A percentile compares a stretch with the other conserved stretches of the same genome.
phyloP scores from a whole-genome alignment of 2,888 invertebrate species.

The Phyllotreta cruciferae region DNA sequence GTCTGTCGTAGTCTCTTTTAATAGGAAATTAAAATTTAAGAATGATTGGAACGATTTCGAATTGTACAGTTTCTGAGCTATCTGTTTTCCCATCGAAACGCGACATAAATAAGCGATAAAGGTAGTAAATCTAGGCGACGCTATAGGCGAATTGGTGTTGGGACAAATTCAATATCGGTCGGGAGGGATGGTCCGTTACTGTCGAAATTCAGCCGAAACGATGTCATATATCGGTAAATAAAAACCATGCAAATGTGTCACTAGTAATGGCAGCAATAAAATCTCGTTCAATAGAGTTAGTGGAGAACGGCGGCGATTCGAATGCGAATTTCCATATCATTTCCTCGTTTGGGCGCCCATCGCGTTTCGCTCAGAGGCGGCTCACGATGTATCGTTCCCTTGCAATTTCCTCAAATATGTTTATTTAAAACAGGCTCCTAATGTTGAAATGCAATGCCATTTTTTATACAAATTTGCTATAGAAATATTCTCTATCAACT shows the following conservation, averaged over 20 bases:
- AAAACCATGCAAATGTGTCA: slow-evolving; percentile 44
- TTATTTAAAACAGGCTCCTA: slow-evolving; percentile 5
- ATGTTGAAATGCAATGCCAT: no score
- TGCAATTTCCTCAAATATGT: not conserved
- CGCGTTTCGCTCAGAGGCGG: not conserved
- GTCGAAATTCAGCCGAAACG: slow-evolving; percentile 28
- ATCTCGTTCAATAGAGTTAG: slow-evolving; percentile 48
- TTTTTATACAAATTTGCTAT: no score
- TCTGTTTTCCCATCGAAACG: not conserved
- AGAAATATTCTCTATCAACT: no score
- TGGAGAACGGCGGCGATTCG: slow-evolving; percentile 49
- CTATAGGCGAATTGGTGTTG: not conserved
- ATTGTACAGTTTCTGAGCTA: not conserved
- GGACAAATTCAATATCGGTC: slow-evolving; percentile 20
- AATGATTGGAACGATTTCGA: not conserved
- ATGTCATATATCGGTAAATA: slow-evolving; percentile 36
- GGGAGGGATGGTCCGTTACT: slow-evolving; percentile 6
- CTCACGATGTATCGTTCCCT: not conserved
- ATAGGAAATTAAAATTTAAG: not conserved
- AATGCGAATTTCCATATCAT: slow-evolving; percentile 56
- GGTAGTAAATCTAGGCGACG: no score
- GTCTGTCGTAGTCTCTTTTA: not conserved
- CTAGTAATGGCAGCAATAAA: slow-evolving; percentile 50
- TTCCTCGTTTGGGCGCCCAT: slow-evolving; percentile 53
- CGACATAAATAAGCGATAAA: no score